phyloP scores from a whole-genome alignment of 2,888 invertebrate species.

The Chrysolina americana region DNA sequence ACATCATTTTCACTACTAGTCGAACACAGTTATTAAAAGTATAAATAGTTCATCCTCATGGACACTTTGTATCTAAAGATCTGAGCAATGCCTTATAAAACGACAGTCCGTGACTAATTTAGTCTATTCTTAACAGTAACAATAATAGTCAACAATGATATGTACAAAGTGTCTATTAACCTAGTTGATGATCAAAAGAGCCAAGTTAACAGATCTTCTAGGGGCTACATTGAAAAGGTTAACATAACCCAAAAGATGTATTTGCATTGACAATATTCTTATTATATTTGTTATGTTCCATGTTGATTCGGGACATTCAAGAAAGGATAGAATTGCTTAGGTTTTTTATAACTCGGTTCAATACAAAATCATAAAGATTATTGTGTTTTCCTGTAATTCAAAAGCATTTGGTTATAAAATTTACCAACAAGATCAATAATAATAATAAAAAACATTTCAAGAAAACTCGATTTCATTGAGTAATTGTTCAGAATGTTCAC shows the following conservation, averaged over 20 bases:
- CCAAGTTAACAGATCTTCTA: slow-evolving; percentile 21
- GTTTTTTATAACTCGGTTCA: too few relatives aligned
- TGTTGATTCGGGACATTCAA: too few relatives aligned
- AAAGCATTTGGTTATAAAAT: too few relatives aligned
- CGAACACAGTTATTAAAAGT: slow-evolving; percentile 57
- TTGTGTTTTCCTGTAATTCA: too few relatives aligned
- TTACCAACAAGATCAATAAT: too few relatives aligned
- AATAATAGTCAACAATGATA: slow-evolving; percentile 69
- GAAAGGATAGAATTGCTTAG: too few relatives aligned
- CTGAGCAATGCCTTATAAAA: slow-evolving; percentile 63
- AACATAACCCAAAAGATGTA: background rate
- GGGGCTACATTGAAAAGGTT: background rate
- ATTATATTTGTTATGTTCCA: too few relatives aligned
- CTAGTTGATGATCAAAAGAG: slow-evolving; percentile 27
- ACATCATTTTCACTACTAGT: slow-evolving; percentile 46
- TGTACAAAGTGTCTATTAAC: slow-evolving; percentile 63
- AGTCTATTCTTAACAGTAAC: slow-evolving; percentile 64
- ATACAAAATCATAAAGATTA: too few relatives aligned
- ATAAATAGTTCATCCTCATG: slow-evolving; percentile 56
- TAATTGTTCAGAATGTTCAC: too few relatives aligned
- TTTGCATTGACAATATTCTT: too few relatives aligned
- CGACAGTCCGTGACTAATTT: slow-evolving; percentile 63
- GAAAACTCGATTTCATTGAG: too few relatives aligned
- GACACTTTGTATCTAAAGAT: slow-evolving; percentile 58
- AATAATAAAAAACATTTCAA: too few relatives aligned